phyloP scores from a whole-genome alignment of 2,797 vertebrate genomes.

The Gymnoscopelus braueri region DNA sequence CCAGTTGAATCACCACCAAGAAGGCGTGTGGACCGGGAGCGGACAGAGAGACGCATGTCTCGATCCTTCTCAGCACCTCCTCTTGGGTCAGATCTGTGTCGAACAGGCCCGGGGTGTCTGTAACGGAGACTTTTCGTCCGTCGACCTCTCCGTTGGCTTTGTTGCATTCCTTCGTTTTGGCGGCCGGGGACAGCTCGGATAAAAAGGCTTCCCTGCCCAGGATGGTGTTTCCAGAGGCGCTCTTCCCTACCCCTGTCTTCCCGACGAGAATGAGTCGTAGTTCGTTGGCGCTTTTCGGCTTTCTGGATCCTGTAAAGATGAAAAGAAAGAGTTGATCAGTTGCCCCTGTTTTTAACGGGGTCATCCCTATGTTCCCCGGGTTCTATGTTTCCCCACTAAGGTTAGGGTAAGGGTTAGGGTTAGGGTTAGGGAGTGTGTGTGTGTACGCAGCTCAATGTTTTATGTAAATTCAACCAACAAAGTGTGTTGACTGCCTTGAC shows the following conservation, averaged over 20 bases:
- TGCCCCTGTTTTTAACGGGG: conserved; percentile 13
- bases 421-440: no score
- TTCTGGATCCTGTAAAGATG: no score
- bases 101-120: conserved; percentile 62
- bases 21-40: conserved; percentile 38
- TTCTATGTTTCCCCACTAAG: no score
- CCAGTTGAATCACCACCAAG: background rate
- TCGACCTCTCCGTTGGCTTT: conserved; percentile 46
- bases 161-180: conserved; percentile 40
- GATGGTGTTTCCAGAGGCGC: conserved; percentile 61
- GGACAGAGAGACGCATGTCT: conserved; percentile 56
- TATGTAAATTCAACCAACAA: no score
- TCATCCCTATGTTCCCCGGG: no score
- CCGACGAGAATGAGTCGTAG: conserved; percentile 59
- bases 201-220: conserved; percentile 56
- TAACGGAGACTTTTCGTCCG: conserved; percentile 28
- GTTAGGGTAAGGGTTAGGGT: no score
- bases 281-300: conserved; percentile 10
- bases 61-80: conserved; percentile 50
- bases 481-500: no score
- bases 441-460: no score
- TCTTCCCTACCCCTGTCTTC: conserved; percentile 69
- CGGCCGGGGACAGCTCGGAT: conserved; percentile 53
- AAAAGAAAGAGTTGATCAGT: conserved; percentile 32
- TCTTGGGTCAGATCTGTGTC: conserved; percentile 53